Evolutionary conservation across 2,113 vertebrate species (phyloP), one percentile per base, ranked within the genome.

Genomic region (Pseudopipra pipra): DNA sequence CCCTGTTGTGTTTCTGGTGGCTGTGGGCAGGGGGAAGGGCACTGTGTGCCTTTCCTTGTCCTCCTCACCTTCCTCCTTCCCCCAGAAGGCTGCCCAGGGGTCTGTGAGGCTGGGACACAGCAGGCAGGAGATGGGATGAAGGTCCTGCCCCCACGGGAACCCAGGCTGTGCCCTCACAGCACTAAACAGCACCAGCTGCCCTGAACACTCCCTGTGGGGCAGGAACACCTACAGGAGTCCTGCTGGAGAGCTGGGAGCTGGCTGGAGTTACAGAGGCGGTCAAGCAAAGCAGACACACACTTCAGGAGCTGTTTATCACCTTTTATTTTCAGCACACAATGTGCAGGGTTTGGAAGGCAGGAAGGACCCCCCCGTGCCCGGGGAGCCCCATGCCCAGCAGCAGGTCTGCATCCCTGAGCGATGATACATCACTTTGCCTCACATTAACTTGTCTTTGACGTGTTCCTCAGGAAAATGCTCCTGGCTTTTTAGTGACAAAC

Each of bases 331-430:
- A 41, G 24, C 31, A 7, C 28, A 27, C 6, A 8, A 8, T 3
- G 3, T 14, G 3, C 0, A 46, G 37, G 37, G 37, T 28, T 47
- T 47, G 63, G 74, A 47, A 72, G 68, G 56, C 43, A 80, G 21
- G 1, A 10, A 54, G 80, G 28, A 21, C 3, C 8, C 27, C n/a
- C 35, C 11, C 0, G 0, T 16, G 12, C 22, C 68, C 0, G 4
- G 43, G 80, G 22, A 47, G 35, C 39, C 3, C 11, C 8, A 33
- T 15, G 18, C 12, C 51, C 30, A 27, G 61, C 37, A 62, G 37
- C 47, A 25, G 35, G 8, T 16, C 58, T n/a, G 19, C 30, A 12
- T 3, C 82, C 47, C 47, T 23, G 44, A 59, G 74, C 27, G 17
- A 4, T 4, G 81, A 4, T 5, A 7, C 10, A 12, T 8, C 12